These are phyloP conservation scores for Watsonalla binaria DNA, from an alignment of 2,888 invertebrate genomes.

Conservation along the genomic window DNA sequence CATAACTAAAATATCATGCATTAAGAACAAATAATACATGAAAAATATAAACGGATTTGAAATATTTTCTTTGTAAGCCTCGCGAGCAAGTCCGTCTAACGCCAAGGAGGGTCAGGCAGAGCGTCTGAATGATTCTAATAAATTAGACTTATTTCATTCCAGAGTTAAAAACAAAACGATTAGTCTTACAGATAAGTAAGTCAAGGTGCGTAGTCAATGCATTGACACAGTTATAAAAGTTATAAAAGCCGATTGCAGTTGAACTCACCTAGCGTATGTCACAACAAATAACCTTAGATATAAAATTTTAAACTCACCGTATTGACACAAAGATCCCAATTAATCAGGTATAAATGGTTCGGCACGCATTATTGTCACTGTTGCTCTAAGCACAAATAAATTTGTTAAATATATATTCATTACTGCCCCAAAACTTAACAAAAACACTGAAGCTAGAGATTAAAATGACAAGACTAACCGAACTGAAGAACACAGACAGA, in stretches of 20 bases:
- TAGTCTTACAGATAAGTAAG: background rate
- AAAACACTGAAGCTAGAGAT: conserved; percentile 55
- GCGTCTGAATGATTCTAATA: conserved; percentile 6
- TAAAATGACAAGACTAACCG: conserved; percentile 54
- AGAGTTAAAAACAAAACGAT: no score
- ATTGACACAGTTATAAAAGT: conserved; percentile 12
- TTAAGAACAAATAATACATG: background rate
- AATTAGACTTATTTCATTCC: background rate
- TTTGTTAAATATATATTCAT: conserved; percentile 66
- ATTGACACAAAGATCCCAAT: conserved; percentile 65
- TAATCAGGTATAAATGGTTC: conserved; percentile 71
- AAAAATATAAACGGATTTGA: background rate
- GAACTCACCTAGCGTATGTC: conserved; percentile 73
- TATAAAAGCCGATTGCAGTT: conserved; percentile 43
- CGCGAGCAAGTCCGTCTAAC: conserved; percentile 36
- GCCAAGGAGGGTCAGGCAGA: conserved; percentile 44
- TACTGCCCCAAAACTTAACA: conserved; percentile 51
- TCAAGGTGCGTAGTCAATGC: background rate
- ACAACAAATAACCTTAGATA: conserved; percentile 22
- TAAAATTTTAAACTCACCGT: conserved; percentile 65
- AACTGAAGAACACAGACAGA: conserved; percentile 20
- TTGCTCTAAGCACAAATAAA: conserved; percentile 55
- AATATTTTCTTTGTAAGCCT: conserved; percentile 38
- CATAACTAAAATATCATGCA: no score
- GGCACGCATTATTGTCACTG: conserved; percentile 76